phyloP scores from a whole-genome alignment of 2,113 vertebrate genomes.

The Neomonachus schauinslandi region DNA sequence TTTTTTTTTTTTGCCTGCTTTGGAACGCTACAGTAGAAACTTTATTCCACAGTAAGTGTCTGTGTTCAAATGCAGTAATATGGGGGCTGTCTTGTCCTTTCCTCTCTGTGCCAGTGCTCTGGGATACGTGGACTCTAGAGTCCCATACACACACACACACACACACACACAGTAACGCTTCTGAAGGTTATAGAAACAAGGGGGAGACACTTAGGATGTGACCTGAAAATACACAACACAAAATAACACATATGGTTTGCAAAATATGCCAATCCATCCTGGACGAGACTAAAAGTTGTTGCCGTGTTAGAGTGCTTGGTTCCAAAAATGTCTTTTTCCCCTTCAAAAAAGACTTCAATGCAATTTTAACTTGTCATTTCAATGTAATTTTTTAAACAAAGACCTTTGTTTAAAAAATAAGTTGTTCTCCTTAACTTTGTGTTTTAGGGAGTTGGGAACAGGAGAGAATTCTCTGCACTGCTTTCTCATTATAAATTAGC shows the following conservation, averaged over 20 bases:
- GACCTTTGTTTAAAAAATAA: neutral
- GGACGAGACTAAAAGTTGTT: neutral
- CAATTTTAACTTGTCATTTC: neutral
- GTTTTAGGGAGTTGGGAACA: neutral
- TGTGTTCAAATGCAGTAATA: neutral
- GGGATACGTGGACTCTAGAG: neutral
- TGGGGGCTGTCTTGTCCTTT: neutral
- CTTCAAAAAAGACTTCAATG: neutral
- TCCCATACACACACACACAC: neutral
- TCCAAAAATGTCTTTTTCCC: neutral
- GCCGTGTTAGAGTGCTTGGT: neutral
- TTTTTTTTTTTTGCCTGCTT: neutral
- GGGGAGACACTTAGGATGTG: neutral
- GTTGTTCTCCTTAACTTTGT: neutral
- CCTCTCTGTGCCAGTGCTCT: neutral
- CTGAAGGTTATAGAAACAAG: slow-evolving; percentile 18
- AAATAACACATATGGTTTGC: neutral
- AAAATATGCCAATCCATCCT: neutral
- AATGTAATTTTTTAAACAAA: slow-evolving; percentile 22
- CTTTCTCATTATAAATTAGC: neutral
- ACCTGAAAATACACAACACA: slow-evolving; percentile 10
- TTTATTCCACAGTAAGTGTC: neutral
- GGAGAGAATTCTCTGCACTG: neutral
- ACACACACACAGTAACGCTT: neutral
- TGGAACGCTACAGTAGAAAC: neutral